These are phyloP conservation scores for Drosophila sp. DNA, from an alignment of 1,140 invertebrate species.

Conservation along the genomic window DNA sequence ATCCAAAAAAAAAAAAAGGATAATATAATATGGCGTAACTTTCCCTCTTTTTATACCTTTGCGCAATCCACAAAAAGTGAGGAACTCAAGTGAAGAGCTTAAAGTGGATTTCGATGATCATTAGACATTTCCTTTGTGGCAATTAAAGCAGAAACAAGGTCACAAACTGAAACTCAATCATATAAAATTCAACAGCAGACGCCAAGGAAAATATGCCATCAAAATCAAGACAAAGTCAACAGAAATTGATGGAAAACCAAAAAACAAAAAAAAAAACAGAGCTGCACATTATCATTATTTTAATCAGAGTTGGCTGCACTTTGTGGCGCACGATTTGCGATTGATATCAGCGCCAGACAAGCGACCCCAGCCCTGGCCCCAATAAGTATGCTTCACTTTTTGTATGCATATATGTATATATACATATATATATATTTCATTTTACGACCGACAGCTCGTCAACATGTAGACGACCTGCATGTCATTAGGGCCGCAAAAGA, in stretches of 20 bases:
- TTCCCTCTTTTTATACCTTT: conserved; percentile 9
- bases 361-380: conserved; percentile 9
- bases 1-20: too few species aligned
- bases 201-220: conserved; percentile 10
- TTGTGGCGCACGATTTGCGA: conserved; percentile 53
- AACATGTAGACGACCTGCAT: conserved; percentile 59
- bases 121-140: conserved; percentile 35
- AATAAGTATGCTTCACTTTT: conserved; percentile 40
- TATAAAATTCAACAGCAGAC: conserved; percentile 54
- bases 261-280: conserved; percentile 8
- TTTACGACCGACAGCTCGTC: conserved; percentile 53
- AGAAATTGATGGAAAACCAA: conserved; percentile 23
- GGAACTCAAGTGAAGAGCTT: conserved; percentile 6
- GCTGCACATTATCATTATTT: conserved; percentile 64
- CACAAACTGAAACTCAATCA: conserved; percentile 57
- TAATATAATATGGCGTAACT: conserved; percentile 15
- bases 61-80: not conserved
- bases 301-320: conserved; percentile 66
- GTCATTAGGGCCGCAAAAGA: conserved; percentile 60
- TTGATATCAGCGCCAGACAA: conserved; percentile 51
- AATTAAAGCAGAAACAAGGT: conserved; percentile 55
- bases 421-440: conserved; percentile 23
- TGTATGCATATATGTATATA: conserved; percentile 8
- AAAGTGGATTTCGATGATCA: conserved; percentile 19
- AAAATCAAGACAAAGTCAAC: conserved; percentile 37